Evolutionary conservation across 2,797 vertebrate genomes (phyloP), one percentile per base, ranked within the genome.

Genomic region (Pseudochromis fuscus): DNA sequence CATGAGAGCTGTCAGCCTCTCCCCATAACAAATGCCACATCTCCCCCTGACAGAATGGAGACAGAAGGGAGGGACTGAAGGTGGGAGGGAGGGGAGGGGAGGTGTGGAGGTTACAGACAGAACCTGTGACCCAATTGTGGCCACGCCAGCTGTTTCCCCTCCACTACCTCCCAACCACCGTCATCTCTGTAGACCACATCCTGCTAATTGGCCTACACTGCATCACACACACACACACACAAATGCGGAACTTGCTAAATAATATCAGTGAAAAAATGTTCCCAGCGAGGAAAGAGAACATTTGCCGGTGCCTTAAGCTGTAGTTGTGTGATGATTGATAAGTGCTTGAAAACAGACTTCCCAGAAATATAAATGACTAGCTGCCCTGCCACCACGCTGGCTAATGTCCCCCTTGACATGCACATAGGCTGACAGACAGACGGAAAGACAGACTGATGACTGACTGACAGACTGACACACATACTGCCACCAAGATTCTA

Each of bases 131-230:
- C 92, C 91, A 87, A 75, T 87, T 91, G 89, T 88, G 88, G 86
- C 91, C 87, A 87, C 90, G 88, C 85, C 90, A 94, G 89, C 89
- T 92, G 93, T 92, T 93, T 93, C 87, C 72, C 87, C 82, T 85
- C 85, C 79, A 81, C 79, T 86, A 78, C 83, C 77, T 87, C 78
- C 72, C 83, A 72, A 87, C 84, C 86, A 76, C 87, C 25, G 53
- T 74, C 88, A 87, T 86, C 89, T 87, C 81, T 67, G 77, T 65
- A 83, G 86, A 90, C 86, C 90, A 90, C 91, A 92, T 92, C 90
- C 92, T 87, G 88, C 91, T 94, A 94, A 95, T 94, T 94, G 93
- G 93, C 85, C 89, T 78, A 67, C 19, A 67, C 77, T 37, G 82
- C 71, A 72, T 70, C 19, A 50, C 16, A 9, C 42, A 31, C 35